These are phyloP conservation scores for Trimorus sp. DNA, from an alignment of 2,888 invertebrate species.

Conservation along the genomic window DNA sequence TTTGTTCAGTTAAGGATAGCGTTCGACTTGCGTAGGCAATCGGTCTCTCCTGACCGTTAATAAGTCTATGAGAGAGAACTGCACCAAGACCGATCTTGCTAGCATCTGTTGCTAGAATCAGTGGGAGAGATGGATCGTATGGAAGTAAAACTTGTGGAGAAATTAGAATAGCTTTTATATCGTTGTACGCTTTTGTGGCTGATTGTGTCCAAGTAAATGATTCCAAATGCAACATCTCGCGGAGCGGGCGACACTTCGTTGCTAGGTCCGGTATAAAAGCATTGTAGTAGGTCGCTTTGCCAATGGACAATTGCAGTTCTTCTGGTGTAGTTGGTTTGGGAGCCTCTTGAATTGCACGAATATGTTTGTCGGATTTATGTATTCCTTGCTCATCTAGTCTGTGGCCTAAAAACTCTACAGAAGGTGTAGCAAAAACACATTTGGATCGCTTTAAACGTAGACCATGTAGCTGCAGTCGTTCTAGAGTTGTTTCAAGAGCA, in stretches of 20 bases:
- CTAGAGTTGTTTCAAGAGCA: background rate
- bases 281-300: constrained; percentile 17
- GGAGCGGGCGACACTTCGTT: background rate
- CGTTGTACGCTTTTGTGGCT: constrained; percentile 5
- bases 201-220: constrained; percentile 2
- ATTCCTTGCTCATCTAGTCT: constrained; percentile 26
- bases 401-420: constrained; percentile 23
- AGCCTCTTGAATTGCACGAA: constrained; percentile 17
- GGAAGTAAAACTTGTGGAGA: constrained; percentile 35
- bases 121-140: constrained; percentile 17
- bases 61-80: background rate
- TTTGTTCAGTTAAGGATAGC: background rate
- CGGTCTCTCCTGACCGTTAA: constrained; percentile 4
- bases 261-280: constrained; percentile 10
- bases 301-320: constrained; percentile 10
- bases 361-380: constrained; percentile 37
- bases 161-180: constrained; percentile 30
- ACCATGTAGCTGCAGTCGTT: constrained; percentile 19
- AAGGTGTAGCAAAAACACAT: constrained; percentile 16
- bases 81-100: constrained; percentile 9
- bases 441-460: constrained; percentile 17
- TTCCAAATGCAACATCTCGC: background rate
- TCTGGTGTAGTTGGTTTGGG: constrained; percentile 33
- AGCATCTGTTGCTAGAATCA: constrained; percentile 6
- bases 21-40: constrained; percentile 16